A percentile compares a stretch with the other conserved stretches of the same genome.
These are phyloP conservation scores for Drosophila algonquin DNA, from an alignment of 2,888 invertebrate genomes.

Conservation along the genomic window DNA sequence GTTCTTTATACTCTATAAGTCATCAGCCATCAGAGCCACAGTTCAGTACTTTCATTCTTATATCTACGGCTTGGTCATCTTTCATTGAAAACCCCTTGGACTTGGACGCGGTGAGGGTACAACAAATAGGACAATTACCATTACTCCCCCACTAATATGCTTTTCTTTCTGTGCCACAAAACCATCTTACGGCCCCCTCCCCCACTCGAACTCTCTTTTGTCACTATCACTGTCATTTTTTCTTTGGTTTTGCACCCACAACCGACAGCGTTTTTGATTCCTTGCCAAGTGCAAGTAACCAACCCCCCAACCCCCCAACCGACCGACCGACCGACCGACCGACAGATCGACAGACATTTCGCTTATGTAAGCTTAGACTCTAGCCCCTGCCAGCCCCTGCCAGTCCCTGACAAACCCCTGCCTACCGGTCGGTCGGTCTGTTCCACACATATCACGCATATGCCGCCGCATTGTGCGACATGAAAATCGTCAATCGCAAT, in stretches of 20 bases:
- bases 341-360: slow-evolving; percentile 6
- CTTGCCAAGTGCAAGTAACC: slow-evolving; percentile 17
- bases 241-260: slow-evolving; percentile 10
- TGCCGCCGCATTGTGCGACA: slow-evolving; percentile 49
- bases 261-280: background rate
- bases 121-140: too few relatives aligned
- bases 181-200: too few relatives aligned
- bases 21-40: too few relatives aligned
- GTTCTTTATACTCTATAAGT: too few relatives aligned
- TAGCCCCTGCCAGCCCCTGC: background rate
- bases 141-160: too few relatives aligned
- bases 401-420: background rate
- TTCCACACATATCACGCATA: slow-evolving; percentile 62
- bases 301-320: background rate
- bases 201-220: background rate
- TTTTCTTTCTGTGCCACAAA: too few relatives aligned
- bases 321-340: too few relatives aligned
- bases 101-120: too few relatives aligned
- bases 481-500: slow-evolving; percentile 57
- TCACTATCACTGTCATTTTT: background rate
- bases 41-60: too few relatives aligned
- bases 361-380: slow-evolving; percentile 25
- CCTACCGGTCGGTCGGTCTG: slow-evolving; percentile 21
- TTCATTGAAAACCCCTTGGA: too few relatives aligned
- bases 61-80: too few relatives aligned